Evolutionary conservation across 30 jellyfish, hydroid and myxozoan species (phyloP), one percentile per base, ranked within the genome.

Genomic region (Turritopsis dohrnii): DNA sequence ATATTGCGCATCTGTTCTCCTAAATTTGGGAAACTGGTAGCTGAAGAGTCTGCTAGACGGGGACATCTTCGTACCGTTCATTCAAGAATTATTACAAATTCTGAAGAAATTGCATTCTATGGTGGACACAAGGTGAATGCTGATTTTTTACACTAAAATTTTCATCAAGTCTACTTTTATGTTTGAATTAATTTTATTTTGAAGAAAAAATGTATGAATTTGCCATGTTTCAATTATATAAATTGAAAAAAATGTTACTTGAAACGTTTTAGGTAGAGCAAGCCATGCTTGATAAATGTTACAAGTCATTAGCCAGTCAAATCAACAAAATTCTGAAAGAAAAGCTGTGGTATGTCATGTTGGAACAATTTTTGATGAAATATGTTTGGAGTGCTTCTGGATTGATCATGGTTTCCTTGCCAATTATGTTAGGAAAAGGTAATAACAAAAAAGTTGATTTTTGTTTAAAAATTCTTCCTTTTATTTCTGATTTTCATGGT

Each of bases 301-400:
- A 93, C 89, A 72, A 85, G 8, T 79, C 91, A 18, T 53, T 93
- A 53, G 87, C 94, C 7, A 65, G 79, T 69, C 98, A 93, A 74
- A 79, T 93, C 27, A 95, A 93, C 52, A 30, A 53, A 60, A 84
- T 93, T 16, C 81, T 88, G 1, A 81, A 87, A 76, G 85, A 93
- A 73, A 83, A 90, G 52, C 85, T 93, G n/a, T 93, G 98, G 98
- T 93, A 93, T 79, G 96, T 93, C 0, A 93, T 93, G 98, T 76
- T 93, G 93, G 98, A 93, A 72, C 98, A 93, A 74, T 93, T 93
- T 80, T 71, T 93, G 41, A 93, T 93, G 98, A 93, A 93, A 75
- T 93, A 93, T 88, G 84, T 87, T 7, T 93, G 98, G 98, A 88
- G 96, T 85, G 98, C 96, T 5, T 84, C 96, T 80, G 98, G 98